phyloP scores from a whole-genome alignment of 2,888 invertebrate species.

The Aspidapion aeneum region DNA sequence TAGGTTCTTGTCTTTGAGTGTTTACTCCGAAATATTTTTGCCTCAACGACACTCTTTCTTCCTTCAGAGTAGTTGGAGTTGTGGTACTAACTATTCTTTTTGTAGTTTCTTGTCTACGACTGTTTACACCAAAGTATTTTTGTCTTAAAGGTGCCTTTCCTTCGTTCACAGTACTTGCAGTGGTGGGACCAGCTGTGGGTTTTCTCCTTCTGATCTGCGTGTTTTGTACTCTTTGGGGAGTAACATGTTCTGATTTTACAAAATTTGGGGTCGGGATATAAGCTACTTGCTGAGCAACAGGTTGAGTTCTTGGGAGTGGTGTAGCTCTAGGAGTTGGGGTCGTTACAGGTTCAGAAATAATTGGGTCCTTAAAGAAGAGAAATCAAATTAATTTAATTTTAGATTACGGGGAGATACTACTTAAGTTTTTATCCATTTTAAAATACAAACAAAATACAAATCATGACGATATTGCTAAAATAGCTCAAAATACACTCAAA shows the following conservation, averaged over 20 bases:
- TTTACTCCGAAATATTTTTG: constrained; percentile 9
- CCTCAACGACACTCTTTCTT: constrained; percentile 7
- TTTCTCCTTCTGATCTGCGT: background rate
- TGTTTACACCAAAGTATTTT: background rate
- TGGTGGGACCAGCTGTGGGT: background rate
- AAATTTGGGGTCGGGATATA: background rate
- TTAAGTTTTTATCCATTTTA: too few species aligned
- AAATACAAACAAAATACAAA: too few species aligned
- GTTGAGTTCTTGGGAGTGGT: too few species aligned
- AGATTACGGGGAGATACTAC: too few species aligned
- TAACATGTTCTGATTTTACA: background rate
- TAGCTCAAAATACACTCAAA: too few species aligned
- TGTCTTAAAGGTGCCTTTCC: background rate
- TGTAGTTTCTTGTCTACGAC: background rate
- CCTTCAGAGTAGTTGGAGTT: background rate
- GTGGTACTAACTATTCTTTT: background rate
- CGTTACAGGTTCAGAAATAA: too few species aligned
- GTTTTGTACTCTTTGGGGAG: background rate
- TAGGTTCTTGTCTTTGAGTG: background rate
- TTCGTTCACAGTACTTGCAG: background rate
- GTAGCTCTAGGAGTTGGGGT: too few species aligned
- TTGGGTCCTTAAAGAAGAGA: too few species aligned
- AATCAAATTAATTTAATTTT: too few species aligned
- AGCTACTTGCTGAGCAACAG: too few species aligned
- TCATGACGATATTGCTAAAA: too few species aligned